Percentiles rank a stretch among this genome's conserved stretches.
Conservation (phyloP, 2,113 vertebrate genomes). For the Etheostoma cragini region DNA sequence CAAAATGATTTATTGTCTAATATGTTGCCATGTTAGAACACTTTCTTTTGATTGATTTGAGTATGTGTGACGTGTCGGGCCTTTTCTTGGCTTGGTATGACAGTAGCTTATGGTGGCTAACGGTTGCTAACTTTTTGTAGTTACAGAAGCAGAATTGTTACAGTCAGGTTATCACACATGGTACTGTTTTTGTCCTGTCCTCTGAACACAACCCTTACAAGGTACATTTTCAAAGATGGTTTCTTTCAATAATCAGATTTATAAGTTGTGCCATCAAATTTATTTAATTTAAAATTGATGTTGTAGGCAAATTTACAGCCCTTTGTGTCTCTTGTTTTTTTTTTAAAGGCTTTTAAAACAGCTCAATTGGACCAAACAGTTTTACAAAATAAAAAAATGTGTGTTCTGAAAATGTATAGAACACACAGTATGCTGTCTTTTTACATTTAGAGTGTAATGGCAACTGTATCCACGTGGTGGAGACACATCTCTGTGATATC, state of each 20-base stretch:
- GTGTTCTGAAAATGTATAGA: not conserved
- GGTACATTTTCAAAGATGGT: not conserved
- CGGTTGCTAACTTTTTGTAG: too few relatives aligned
- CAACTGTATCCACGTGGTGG: constrained; percentile 46
- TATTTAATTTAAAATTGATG: not conserved
- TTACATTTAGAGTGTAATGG: constrained; percentile 21
- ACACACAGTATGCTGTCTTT: rapidly evolving
- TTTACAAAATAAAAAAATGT: not conserved
- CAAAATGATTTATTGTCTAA: too few relatives aligned
- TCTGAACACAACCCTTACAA: not conserved
- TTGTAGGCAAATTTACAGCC: not conserved
- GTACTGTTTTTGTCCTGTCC: not conserved
- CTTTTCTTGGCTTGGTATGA: not conserved
- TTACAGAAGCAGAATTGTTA: not conserved
- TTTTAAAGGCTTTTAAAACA: not conserved
- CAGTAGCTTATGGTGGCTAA: too few relatives aligned
- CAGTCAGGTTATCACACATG: not conserved
- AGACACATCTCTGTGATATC: constrained; percentile 24
- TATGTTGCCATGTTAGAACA: too few relatives aligned
- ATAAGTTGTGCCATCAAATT: not conserved
- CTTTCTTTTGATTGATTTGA: too few relatives aligned
- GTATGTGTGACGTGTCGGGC: not conserved
- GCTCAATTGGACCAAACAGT: not conserved
- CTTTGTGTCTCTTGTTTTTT: not conserved
- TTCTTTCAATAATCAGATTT: not conserved